Evolutionary conservation across 2,113 vertebrate genomes (phyloP), one percentile per base, ranked within the genome.

Genomic region (Tonatia bakeri): DNA sequence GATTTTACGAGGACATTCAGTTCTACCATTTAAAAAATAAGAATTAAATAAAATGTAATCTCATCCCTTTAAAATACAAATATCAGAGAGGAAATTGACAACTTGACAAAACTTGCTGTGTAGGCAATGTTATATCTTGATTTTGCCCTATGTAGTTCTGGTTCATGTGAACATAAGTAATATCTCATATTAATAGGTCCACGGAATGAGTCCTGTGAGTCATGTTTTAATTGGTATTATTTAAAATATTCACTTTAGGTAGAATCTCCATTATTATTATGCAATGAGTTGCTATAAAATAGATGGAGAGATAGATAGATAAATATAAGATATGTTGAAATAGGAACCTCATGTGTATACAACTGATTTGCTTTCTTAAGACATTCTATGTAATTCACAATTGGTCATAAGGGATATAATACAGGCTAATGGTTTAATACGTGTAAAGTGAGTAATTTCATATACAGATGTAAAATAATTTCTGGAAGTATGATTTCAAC

Each of bases 61-160:
- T 76, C 33, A 77, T 3, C 38, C 87, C 72, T 96, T 96, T 90
- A 90, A 94, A 97, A 97, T 64, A 85, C 17, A 96, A 80, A 84
- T 93, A 72, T 17, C 89, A 65, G 36, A 47, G 43, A 86, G 64
- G 22, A 80, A 91, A 93, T 54, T 73, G n/a, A 81, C 67, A 59
- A 75, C 4, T 67, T 96, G 75, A 56, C 26, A 89, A 90, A 91
- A 92, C 14, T 87, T 87, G 31, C 36, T 83, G 65, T 12, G 72
- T 15, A 76, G 20, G 3, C 67, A 95, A 31, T 8, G 50, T 75
- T 87, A 15, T 28, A 52, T 94, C 64, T 59, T 86, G 7, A 52
- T 85, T 87, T 81, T 56, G 67, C 16, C 15, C 43, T 84, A 19
- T 83, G 45, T 86, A 47, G 17, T 50, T 87, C 94, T 92, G 38